phyloP scores from a whole-genome alignment of 2,888 invertebrate genomes.

The Xestoiulus laeticollis region DNA sequence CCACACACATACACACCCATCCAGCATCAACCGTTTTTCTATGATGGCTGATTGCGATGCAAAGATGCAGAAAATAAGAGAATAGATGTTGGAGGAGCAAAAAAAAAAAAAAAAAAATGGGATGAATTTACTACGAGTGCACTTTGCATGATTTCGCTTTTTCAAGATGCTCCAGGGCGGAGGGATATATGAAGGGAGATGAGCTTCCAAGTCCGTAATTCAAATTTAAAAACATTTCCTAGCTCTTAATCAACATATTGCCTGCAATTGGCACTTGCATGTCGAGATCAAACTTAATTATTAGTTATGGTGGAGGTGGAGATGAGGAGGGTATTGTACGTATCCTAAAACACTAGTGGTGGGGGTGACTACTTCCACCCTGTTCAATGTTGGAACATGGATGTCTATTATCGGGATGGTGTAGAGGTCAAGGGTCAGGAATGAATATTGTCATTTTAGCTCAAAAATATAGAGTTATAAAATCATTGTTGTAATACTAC shows the following conservation, averaged over 20 bases:
- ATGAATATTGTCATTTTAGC: too few species aligned
- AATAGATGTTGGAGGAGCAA: constrained; percentile 36
- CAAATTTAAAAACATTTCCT: constrained; percentile 39
- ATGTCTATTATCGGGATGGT: too few species aligned
- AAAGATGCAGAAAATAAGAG: constrained; percentile 47
- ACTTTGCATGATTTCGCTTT: constrained; percentile 43
- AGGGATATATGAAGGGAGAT: neutral
- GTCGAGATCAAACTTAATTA: constrained; percentile 41
- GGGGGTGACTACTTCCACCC: neutral
- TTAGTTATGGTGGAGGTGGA: neutral
- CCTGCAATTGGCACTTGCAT: constrained; percentile 36
- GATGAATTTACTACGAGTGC: constrained; percentile 43
- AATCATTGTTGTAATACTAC: too few species aligned
- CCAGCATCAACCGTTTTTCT: constrained; percentile 41
- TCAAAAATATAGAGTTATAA: too few species aligned
- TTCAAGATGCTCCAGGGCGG: constrained; percentile 36
- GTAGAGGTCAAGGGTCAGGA: too few species aligned
- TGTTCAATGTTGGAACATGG: too few species aligned
- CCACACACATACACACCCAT: constrained; percentile 39
- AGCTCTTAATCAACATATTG: constrained; percentile 43
- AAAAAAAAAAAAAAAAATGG: constrained; percentile 40
- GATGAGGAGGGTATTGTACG: neutral
- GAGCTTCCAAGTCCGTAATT: neutral
- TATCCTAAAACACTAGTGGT: neutral
- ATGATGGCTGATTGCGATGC: constrained; percentile 41